Evolutionary conservation across 2,888 invertebrate species (phyloP), one percentile per base, ranked within the genome.

Genomic region (Calameuta pallipes): DNA sequence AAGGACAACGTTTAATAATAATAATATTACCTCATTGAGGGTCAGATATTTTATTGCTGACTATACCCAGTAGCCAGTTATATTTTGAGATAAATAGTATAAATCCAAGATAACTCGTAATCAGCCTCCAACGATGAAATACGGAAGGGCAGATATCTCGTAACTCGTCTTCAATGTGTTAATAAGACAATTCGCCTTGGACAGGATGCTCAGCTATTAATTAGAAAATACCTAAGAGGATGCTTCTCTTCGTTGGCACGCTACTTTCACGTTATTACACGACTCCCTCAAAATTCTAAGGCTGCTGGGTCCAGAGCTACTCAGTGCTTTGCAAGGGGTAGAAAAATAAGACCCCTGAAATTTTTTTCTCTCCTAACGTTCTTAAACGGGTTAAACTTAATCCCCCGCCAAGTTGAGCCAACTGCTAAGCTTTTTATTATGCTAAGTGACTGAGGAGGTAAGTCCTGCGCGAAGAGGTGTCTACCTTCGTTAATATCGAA

Each of bases 381-480:
- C 83, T 85, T 80, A 85, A 87, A 86, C 84, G 86, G 84, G 85
- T 85, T 86, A 82, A 87, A 84, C 85, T 87, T 86, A 85, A 86
- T 87, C 87, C 85, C 83, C 82, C 81, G 81, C 84, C 81, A 84
- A 87, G 86, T 86, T 84, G 83, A 87, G 86, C 86, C 85, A 83
- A 85, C 85, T 85, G 84, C 84, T 85, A 83, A 86, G 87, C 86
- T 86, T 86, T 86, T 86, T 87, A 85, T 86, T 85, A 86, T 82
- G 82, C 82, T 81, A 73, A 83, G 33, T 71, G 71, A 71, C 33
- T 34, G 71, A 33, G 15, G 71, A 31, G 31, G 71, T 71, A 33
- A 71, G 31, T 34, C 31, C 71, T 33, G 56, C 23, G 56, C 71
- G 15, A 71, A 31, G 9, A 71, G 31, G 33, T 71, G 71, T 71